Evolutionary conservation across 2,113 vertebrate genomes (phyloP), one percentile per base, ranked within the genome.

Genomic region (Philantomba maxwellii): DNA sequence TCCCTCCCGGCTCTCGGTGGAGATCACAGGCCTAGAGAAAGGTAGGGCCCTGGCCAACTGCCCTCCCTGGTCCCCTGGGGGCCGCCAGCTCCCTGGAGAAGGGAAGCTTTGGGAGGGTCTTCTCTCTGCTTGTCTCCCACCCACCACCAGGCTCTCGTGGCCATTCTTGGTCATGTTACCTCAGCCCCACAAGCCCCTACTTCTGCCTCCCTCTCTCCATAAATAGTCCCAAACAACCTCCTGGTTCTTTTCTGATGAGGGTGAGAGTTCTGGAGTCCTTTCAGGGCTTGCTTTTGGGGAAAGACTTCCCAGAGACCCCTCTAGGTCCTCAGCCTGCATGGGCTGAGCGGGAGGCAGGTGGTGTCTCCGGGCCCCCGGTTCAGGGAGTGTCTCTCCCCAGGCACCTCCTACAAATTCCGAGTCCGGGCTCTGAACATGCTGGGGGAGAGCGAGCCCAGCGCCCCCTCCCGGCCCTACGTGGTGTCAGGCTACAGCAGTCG

Each of bases 1-100:
- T 33, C 99, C 99, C 0, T 99, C 99, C 2, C 99, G 99, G n/a
- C 99, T 99, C 62, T 99, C 99, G 0, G 99, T 99, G 98, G 99
- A 99, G 98, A 99, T 99, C 98, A 99, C 98, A 4, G 99, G 98
- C 94, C 98, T 99, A 91, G 99, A 99, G 97, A 99, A 99, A 99
- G 99, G 99, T 99, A 98, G 86, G 98, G 83, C 4, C 58, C 89
- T 25, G 60, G 36, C 70, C 23, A 1, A 13, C 21, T 26, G 30
- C 39, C 47, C 47, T 21, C 6, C 73, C 90, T 43, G 10, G 7
- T 58, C 23, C 51, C 36, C 14, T 2, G 3, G 25, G 17, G 6
- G 30, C 25, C 62, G 16, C 36, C 5, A 25, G 3, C 13, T 28
- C 30, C 78, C 47, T 9, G 2, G 51, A 47, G 28, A 30, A 49